Percentiles rank a stretch among this genome's conserved stretches.
These are phyloP conservation scores for Trachemys scripta DNA, from an alignment of 2,113 vertebrate species.

Conservation along the genomic window DNA sequence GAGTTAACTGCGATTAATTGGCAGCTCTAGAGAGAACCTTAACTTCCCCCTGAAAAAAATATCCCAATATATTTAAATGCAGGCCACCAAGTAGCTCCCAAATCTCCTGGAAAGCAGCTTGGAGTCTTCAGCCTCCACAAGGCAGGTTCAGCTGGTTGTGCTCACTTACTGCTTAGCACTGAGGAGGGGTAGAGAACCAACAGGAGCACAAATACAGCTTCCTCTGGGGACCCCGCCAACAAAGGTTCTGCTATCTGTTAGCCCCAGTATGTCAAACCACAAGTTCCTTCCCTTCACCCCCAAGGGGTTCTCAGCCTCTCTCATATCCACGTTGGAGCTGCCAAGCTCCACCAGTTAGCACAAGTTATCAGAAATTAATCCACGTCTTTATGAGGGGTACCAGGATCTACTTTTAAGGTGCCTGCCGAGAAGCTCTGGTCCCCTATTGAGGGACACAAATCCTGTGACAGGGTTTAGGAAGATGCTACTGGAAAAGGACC, in stretches of 20 bases:
- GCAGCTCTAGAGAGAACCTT: background rate
- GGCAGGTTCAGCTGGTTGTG: background rate
- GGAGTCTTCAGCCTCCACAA: background rate
- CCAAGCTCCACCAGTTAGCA: background rate
- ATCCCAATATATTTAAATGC: background rate
- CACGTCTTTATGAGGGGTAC: background rate
- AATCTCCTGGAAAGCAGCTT: background rate
- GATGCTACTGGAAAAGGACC: accelerated
- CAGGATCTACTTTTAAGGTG: background rate
- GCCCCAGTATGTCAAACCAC: too few relatives aligned
- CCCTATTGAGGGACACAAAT: background rate
- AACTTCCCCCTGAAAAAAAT: background rate
- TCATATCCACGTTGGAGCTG: background rate
- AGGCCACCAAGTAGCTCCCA: background rate
- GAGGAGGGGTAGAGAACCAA: accelerated
- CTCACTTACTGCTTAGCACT: background rate
- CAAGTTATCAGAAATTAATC: accelerated
- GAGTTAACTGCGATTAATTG: too few relatives aligned
- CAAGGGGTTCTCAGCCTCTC: too few relatives aligned
- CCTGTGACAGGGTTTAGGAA: accelerated
- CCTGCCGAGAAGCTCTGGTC: background rate
- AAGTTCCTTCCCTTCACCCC: too few relatives aligned
- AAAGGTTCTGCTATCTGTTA: too few relatives aligned
- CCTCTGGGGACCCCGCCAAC: too few relatives aligned
- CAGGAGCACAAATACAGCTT: background rate